Percentiles rank a stretch among this genome's conserved stretches.
Evolutionary conservation across 1,140 invertebrate genomes (phyloP).

Genomic region (Pissodes strobi): DNA sequence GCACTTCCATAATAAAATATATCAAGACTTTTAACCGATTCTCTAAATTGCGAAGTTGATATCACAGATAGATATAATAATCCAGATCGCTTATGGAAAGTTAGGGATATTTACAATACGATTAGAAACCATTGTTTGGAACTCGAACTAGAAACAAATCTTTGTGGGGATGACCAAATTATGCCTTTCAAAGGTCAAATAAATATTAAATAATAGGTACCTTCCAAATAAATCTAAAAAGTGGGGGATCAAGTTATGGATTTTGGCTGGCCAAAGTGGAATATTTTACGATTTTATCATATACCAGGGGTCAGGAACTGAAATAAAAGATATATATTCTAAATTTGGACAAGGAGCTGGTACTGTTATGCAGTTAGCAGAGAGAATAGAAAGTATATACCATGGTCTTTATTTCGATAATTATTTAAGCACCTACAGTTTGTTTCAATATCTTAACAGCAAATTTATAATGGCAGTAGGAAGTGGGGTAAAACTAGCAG

Average conservation of each 20-base stretch:
- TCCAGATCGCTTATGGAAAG: no score
- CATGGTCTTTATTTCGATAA: no score
- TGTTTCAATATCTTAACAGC: no score
- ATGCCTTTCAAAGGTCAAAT: constrained; percentile 52
- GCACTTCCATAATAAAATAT: constrained; percentile 10
- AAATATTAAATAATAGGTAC: constrained; percentile 36
- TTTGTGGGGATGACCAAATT: constrained; percentile 54
- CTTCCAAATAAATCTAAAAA: no score
- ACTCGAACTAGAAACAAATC: constrained; percentile 37
- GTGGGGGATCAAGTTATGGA: constrained; percentile 55
- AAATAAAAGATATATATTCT: no score
- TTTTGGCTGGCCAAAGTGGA: constrained; percentile 46
- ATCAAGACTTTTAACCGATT: constrained; percentile 15
- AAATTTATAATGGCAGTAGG: constrained; percentile 39
- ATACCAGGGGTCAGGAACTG: no score
- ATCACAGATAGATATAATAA: no score
- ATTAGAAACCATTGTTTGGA: constrained; percentile 41
- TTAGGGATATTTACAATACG: constrained; percentile 44
- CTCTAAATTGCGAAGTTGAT: constrained; percentile 14
- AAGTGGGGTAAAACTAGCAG: constrained; percentile 46
- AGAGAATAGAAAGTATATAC: no score
- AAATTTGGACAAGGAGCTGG: no score
- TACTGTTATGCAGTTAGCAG: no score
- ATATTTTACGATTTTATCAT: no score
- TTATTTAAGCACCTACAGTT: no score